Evolutionary conservation across 2,797 vertebrate species (phyloP).

Genomic region (Phaenicophaeus curvirostris): DNA sequence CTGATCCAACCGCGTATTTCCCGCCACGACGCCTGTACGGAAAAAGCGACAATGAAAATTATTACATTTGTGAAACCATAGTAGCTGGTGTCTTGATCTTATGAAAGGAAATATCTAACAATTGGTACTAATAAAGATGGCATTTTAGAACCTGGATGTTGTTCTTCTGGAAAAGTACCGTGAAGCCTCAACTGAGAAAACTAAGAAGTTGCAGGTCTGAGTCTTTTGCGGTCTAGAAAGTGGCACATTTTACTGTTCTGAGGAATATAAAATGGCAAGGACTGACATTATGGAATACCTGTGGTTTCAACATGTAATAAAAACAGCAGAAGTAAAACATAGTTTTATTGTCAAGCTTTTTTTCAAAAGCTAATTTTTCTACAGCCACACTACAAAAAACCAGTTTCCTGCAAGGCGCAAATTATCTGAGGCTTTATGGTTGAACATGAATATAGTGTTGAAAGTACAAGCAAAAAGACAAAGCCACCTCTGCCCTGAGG

Average conservation of each 20-base stretch:
- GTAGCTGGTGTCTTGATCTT: not conserved
- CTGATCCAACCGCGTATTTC: slow-evolving; percentile 91
- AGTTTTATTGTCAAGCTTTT: not conserved
- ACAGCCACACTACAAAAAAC: not conserved
- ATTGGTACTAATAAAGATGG: not conserved
- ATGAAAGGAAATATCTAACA: not conserved
- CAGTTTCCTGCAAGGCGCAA: not conserved
- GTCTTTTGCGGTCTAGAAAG: not conserved
- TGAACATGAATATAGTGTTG: not conserved
- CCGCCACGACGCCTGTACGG: slow-evolving; percentile 86
- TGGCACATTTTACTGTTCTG: accelerated
- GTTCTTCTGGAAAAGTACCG: not conserved
- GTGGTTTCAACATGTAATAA: not conserved
- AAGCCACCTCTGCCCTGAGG: not conserved
- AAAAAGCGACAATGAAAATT: not conserved
- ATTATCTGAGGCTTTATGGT: not conserved
- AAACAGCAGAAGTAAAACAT: not conserved
- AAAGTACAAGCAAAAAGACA: not conserved
- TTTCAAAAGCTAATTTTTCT: not conserved
- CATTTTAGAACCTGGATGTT: accelerated
- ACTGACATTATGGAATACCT: not conserved
- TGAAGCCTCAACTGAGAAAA: not conserved
- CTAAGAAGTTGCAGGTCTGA: not conserved
- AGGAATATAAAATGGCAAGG: not conserved
- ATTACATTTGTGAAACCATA: not conserved